Evolutionary conservation across 2,888 invertebrate genomes (phyloP), one percentile per base, ranked within the genome.

Genomic region (Gisinianus flammeolus): DNA sequence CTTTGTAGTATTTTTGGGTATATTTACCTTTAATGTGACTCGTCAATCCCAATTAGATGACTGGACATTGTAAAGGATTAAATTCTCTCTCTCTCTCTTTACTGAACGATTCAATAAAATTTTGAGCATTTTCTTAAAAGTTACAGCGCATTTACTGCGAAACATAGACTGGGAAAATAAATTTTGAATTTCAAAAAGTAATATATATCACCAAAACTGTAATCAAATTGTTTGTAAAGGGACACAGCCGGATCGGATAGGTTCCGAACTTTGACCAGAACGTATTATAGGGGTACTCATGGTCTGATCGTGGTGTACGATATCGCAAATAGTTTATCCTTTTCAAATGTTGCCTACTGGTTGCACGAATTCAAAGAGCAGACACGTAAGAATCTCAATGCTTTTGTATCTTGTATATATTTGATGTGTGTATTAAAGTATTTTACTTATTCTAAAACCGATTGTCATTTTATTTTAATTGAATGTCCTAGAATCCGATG

Each of bases 171-270:
- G n/a, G n/a, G n/a, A n/a, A n/a, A n/a, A n/a, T n/a, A n/a, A n/a
- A 35, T 8, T 35, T 35, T 8, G 35, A 12, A 35, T 35, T 8
- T 12, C 12, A 35, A 35, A 35, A 35, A 35, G 35, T 35, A 35
- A 35, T 35, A 35, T 35, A 35, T 35, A 8, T 35, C 35, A 35
- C 12, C 5, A 35, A 8, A 35, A 8, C 5, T 35, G 35, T 35
- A 35, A 35, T 35, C 35, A 35, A 35, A 35, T 35, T 31, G 69
- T 67, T 12, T 22, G 66, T 78, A 35, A 24, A 82, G 82, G 82
- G 82, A 82, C 31, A 82, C 82, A 12, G 80, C 82, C 0, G 82
- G 82, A 19, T 77, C 77, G 58, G 82, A 82, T 33, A 16, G 82
- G 24, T 82, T 81, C 54, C 62, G 77, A 58, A 82, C 81, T 4